Evolutionary conservation across 2,797 vertebrate genomes (phyloP).

Genomic region (Pangasius larnaudii): DNA sequence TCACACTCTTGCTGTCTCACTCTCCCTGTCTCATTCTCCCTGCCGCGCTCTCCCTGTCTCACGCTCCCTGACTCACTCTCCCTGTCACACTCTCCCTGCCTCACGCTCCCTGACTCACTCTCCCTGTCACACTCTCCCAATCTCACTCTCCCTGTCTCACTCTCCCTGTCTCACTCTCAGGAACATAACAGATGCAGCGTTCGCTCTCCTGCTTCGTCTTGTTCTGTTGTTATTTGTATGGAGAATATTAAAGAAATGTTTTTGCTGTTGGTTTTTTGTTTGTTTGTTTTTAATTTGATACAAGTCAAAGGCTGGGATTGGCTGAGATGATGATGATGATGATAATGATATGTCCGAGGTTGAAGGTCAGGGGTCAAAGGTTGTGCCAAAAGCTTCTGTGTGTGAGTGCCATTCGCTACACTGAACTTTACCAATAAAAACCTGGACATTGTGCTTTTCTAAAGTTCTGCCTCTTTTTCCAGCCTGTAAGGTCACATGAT

Average conservation of each 20-base stretch:
- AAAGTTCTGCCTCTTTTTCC: constrained; percentile 44
- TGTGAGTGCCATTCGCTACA: constrained; percentile 58
- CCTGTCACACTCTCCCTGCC: no score
- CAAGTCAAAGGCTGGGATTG: constrained; percentile 17
- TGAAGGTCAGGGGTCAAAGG: constrained; percentile 53
- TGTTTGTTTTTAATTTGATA: constrained; percentile 28
- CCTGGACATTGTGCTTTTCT: constrained; percentile 57
- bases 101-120: no score
- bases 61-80: no score
- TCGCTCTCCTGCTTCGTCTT: constrained; percentile 33
- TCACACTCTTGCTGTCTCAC: not conserved
- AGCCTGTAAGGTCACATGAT: not conserved
- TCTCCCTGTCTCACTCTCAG: constrained; percentile 26
- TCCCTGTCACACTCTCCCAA: not conserved
- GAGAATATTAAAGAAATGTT: constrained; percentile 39
- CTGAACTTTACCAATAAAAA: constrained; percentile 60
- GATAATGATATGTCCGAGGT: constrained; percentile 22
- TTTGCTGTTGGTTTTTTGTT: constrained; percentile 15
- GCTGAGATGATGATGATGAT: constrained; percentile 33
- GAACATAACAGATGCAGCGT: constrained; percentile 36
- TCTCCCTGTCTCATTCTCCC: no score
- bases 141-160: not conserved
- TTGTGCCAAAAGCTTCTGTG: constrained; percentile 58
- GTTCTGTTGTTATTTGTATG: constrained; percentile 46
- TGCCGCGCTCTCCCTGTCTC: no score